Percentiles rank a stretch among this genome's conserved stretches.
These are phyloP conservation scores for Lycocorax pyrrhopterus DNA, from an alignment of 2,113 vertebrate genomes.

Conservation along the genomic window DNA sequence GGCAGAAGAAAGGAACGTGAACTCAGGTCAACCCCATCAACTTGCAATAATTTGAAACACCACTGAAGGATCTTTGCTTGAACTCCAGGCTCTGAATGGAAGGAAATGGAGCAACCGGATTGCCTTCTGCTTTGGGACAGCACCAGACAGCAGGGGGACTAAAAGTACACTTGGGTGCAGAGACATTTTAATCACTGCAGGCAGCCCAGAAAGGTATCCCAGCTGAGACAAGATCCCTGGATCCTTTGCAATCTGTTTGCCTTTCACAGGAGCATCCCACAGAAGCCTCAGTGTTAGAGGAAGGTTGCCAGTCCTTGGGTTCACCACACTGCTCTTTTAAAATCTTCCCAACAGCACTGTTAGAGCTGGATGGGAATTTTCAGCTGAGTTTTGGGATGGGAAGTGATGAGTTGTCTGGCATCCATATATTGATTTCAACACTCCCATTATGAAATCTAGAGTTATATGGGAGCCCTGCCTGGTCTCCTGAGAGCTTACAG, in stretches of 20 bases:
- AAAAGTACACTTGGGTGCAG: rapidly evolving
- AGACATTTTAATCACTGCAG: not conserved
- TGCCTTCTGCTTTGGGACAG: not conserved
- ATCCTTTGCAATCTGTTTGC: not conserved
- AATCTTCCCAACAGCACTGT: not conserved
- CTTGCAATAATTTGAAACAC: not conserved
- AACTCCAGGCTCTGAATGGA: not conserved
- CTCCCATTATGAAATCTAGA: not conserved
- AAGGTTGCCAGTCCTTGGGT: not conserved
- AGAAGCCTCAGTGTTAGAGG: not conserved
- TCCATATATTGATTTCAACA: conserved; percentile 45
- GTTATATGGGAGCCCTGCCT: conserved; percentile 17
- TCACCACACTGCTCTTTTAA: not conserved
- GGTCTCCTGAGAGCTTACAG: conserved; percentile 20
- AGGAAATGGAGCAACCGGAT: not conserved
- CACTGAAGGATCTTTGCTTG: not conserved
- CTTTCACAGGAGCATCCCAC: not conserved
- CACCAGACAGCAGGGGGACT: rapidly evolving
- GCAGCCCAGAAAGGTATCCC: not conserved
- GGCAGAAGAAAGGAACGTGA: not conserved
- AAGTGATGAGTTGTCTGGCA: conserved; percentile 36
- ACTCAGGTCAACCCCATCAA: not conserved
- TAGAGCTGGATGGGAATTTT: not conserved
- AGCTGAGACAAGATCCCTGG: not conserved
- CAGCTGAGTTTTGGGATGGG: not conserved